Evolutionary conservation across 2,113 vertebrate species (phyloP).

Genomic region (Cacatua alba): DNA sequence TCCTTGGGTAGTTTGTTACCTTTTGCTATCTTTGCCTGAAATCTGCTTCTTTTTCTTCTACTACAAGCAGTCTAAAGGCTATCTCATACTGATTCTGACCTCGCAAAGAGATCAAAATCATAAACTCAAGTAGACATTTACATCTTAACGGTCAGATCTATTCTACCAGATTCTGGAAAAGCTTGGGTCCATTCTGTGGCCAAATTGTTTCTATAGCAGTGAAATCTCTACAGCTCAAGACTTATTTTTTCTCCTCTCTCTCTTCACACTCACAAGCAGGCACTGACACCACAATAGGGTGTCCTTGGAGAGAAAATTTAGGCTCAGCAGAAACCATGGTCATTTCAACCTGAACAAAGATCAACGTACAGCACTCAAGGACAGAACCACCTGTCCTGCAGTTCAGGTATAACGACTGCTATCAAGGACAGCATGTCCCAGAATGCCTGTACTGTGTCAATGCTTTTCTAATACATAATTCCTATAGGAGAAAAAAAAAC

Average conservation of each 20-base stretch:
- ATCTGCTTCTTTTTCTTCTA: background rate
- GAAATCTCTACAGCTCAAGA: background rate
- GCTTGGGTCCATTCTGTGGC: background rate
- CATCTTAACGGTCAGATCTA: background rate
- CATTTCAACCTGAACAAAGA: background rate
- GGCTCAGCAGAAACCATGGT: background rate
- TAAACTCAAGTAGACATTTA: accelerated
- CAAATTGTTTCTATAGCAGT: background rate
- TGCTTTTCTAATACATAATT: background rate
- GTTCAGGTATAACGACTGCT: background rate
- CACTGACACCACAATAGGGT: background rate
- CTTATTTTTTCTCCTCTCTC: background rate
- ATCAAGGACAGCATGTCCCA: accelerated
- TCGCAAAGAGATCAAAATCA: background rate
- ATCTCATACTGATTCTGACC: background rate
- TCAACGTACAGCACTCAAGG: background rate
- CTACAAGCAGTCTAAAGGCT: background rate
- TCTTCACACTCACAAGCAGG: background rate
- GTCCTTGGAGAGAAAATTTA: background rate
- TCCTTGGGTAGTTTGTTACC: background rate
- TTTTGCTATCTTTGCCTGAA: background rate
- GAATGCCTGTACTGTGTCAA: background rate
- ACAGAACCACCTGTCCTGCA: background rate
- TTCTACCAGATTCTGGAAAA: background rate
- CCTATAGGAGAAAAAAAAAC: accelerated